phyloP scores from a whole-genome alignment of 2,113 vertebrate genomes.

The Thomomys bottae region DNA sequence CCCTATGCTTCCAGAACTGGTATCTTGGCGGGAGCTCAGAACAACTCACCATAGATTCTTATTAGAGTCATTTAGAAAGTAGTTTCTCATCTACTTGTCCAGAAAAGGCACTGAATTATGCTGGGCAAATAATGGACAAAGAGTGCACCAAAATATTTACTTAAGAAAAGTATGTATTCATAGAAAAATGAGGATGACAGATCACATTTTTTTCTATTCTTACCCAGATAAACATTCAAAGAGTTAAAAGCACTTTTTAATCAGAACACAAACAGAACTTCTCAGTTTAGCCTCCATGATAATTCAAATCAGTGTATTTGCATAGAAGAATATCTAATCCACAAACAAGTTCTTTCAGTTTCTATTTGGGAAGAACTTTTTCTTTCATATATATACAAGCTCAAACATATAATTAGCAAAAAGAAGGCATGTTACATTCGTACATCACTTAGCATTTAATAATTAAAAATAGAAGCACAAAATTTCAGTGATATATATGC shows the following conservation, averaged over 20 bases:
- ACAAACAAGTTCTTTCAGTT: neutral
- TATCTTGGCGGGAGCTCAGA: too few species aligned
- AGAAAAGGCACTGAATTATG: neutral
- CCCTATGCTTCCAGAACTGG: too few species aligned
- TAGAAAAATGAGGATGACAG: neutral
- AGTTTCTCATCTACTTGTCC: neutral
- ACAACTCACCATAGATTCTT: neutral
- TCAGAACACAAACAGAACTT: neutral
- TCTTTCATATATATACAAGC: neutral
- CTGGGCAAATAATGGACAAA: neutral
- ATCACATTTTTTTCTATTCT: neutral
- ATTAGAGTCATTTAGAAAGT: neutral
- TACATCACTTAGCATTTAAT: neutral
- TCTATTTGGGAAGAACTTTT: neutral
- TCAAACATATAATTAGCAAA: neutral
- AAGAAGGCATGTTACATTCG: neutral
- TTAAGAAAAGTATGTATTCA: neutral
- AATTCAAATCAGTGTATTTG: neutral
- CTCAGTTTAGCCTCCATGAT: neutral
- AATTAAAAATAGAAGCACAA: conserved; percentile 7
- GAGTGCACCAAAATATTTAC: neutral
- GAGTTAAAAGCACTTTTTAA: neutral
- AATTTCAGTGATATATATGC: neutral
- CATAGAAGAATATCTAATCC: neutral
- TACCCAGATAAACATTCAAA: neutral